phyloP scores from a whole-genome alignment of 2,797 vertebrate species.

The Schizopygopsis malacanthus region DNA sequence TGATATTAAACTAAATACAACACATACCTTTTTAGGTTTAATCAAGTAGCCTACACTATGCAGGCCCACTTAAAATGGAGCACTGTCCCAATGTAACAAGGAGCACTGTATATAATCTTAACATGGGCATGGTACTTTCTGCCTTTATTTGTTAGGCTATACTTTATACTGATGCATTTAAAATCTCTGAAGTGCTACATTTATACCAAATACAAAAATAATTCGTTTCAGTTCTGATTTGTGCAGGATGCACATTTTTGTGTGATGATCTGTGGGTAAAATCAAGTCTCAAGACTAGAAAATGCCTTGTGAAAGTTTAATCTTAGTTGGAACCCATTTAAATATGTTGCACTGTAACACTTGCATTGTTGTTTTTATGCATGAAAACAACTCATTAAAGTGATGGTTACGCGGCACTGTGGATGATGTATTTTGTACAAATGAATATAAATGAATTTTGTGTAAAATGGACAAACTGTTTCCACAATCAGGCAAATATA shows the following conservation, averaged over 20 bases:
- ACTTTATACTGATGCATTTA: neutral
- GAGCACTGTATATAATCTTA: neutral
- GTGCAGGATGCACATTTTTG: neutral
- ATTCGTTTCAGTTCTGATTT: conserved; percentile 1
- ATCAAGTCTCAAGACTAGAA: neutral
- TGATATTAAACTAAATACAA: neutral
- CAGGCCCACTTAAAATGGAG: neutral
- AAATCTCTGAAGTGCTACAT: neutral
- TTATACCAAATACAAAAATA: neutral
- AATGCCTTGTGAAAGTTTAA: conserved; percentile 3
- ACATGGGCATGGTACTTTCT: neutral
- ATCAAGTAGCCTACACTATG: neutral
- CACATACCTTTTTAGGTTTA: neutral
- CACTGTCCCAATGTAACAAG: no score
- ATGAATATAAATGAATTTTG: neutral
- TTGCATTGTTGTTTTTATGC: neutral
- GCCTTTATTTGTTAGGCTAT: neutral
- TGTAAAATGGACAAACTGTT: neutral
- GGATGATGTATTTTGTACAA: neutral
- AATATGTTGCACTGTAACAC: neutral
- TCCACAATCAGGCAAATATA: conserved; percentile 5
- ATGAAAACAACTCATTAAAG: neutral
- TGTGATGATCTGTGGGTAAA: neutral
- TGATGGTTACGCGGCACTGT: neutral
- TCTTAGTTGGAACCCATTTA: neutral